Evolutionary conservation across 1,140 invertebrate species (phyloP), one percentile per base, ranked within the genome.

Genomic region (Tetraneura akinire): DNA sequence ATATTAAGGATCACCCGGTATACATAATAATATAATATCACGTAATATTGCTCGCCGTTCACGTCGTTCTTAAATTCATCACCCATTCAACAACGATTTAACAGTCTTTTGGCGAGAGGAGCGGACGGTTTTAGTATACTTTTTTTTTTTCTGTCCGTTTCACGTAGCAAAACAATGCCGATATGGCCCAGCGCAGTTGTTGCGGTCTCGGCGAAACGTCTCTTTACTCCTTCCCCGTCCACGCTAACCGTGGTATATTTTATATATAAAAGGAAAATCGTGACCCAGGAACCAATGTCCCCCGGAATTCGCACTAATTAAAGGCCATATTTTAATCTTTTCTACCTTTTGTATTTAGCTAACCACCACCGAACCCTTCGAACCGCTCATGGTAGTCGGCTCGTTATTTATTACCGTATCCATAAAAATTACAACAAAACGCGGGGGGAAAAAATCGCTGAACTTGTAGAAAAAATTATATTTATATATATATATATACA

Each of bases 261-360:
- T n/a, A n/a, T n/a, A n/a, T n/a, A 53, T 53, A 53, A 73, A 73
- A 55, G 66, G 70, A 55, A 53, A 73, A 73, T 73, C 70, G 70
- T 55, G 70, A 73, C 70, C 70, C 47, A 73, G 21, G 66, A 68
- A 68, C 66, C 66, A 68, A 68, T 68, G 66, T 68, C 66, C 66
- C 66, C 49, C 47, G 70, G 70, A 76, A 55, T 76, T 55, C n/a
- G 53, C 29, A 21, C 73, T 76, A 76, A 76, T 76, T 76, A 76
- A 76, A 76, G 51, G 73, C 73, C 73, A 76, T 76, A 76, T 76
- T 55, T 76, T 76, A 76, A 55, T 76, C 73, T 53, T 57, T 76
- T 73, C 29, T 57, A 76, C 73, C 73, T 76, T 76, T 76, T 76
- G 73, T 76, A 42, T 76, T 57, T 76, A 73, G 11, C 49, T 37